Evolutionary conservation across 2,113 vertebrate species (phyloP), one percentile per base, ranked within the genome.

Genomic region (Solenodon paradoxus): DNA sequence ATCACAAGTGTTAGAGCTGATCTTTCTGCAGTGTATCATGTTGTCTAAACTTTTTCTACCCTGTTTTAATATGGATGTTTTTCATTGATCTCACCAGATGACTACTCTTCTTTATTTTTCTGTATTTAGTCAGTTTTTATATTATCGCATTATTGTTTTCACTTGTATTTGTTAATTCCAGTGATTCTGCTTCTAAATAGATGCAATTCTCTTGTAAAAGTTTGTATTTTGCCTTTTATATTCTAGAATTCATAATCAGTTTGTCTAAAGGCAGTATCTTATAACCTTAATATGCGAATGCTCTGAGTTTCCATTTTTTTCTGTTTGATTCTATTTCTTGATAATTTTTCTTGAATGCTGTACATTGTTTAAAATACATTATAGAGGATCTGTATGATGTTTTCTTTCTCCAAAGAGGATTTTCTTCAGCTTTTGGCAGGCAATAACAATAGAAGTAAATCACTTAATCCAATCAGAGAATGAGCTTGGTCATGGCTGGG

Each of bases 171-270:
- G 8, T 72, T 71, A 88, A 64, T 59, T 84, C 5, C 40, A 80
- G 80, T 35, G 10, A 63, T 78, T 96, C 55, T 75, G 72, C 53
- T 63, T n/a, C 51, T 20, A 90, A 87, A 49, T 26, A 74, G 22
- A 45, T 45, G 16, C 7, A 45, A 20, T 59, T 72, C 32, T 26
- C n/a, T 64, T 9, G 20, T 42, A 61, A 53, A 87, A 77, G 59
- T 45, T 86, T 90, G 24, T 47, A 78, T 88, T 88, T 63, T 95
- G 78, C 13, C 22, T 79, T 71, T 94, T 84, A 71, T 82, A 28
- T 84, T 92, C 7, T 38, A 51, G 47, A 51, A 35, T 12, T 12
- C 51, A 71, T 68, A 77, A 61, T 77, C 47, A 12, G 30, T 84
- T 85, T 64, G 3, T 47, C 95, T 77, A 51, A 79, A 53, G 66